Base-by-base conservation (phyloP, 2,797 vertebrate genomes). In the Sebastes hubbsi region DNA sequence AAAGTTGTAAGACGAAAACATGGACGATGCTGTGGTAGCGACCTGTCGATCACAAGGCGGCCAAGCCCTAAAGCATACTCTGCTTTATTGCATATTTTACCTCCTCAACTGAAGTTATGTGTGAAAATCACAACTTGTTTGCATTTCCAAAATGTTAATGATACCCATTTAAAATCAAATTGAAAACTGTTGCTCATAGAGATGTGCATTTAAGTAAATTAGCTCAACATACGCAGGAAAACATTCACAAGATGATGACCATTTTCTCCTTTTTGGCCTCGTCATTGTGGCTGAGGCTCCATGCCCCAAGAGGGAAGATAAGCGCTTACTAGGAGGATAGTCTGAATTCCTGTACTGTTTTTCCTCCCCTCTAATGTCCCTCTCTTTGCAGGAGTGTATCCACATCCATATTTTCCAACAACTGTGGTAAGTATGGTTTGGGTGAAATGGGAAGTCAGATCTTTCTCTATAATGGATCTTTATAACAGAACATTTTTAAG, bases 291-390 rank as follows among this genome's bases (percentile, higher is more conserved):
- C 77, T 74, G 83, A 85, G 74, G 85, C 87, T 86, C 82, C 61
- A 22, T 77, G 29, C 78, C 69, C 63, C 55, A 16, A 81, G 76
- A 89, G 85, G 72, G 67, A 80, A 91, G 89, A 92, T 89, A 90
- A 92, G 85, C 75, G 10, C 59, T 81, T 71, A 82, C 74, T 20
- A 72, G 71, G 72, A 80, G 80, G 83, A 87, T 91, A 80, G 89
- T 94, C 88, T 24, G 79, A 91, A 92, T 93, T 93, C 82, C 88
- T 91, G 14, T 34, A 32, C 62, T 82, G 72, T 89, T 84, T 91
- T 68, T 82, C 71, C 69, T 77, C 42, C 61, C 69, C 65, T 80
- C 67, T 54, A 77, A 38, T 62, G 56, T 72, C 68, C 76, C 78
- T 81, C 85, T 81, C 25, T 78, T 78, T 80, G 71, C 73, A 59